Conservation (phyloP, 1,140 invertebrate species). For the Listronotus bonariensis region DNA sequence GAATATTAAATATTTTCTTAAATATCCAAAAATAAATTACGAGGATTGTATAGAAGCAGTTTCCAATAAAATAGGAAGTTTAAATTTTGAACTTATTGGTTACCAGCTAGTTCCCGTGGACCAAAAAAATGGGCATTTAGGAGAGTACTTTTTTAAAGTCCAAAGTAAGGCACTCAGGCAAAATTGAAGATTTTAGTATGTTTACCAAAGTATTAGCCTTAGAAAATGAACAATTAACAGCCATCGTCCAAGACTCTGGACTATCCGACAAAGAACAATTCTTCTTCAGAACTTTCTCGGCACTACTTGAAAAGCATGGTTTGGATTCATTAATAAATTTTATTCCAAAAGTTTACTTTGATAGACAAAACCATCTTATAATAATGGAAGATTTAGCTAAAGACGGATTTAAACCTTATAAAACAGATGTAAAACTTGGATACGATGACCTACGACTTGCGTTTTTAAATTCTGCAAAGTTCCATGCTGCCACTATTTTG, state of each 20-base stretch:
- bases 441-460: too few species aligned
- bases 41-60: constrained; percentile 7
- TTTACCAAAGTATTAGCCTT: background rate
- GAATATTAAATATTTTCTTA: background rate
- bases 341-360: background rate
- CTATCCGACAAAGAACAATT: background rate
- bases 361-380: background rate
- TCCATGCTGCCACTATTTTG: background rate
- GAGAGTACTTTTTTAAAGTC: constrained; percentile 4
- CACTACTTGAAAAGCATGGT: background rate
- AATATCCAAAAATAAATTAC: constrained; percentile 1
- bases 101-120: background rate
- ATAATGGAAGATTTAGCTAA: constrained; percentile 2
- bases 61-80: background rate
- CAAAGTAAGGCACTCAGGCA: background rate
- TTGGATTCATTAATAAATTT: background rate
- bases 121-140: background rate
- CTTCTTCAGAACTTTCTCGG: background rate
- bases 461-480: background rate
- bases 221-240: background rate
- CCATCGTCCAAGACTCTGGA: background rate
- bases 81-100: background rate
- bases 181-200: background rate
- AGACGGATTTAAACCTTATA: background rate
- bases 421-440: too few species aligned